Evolutionary conservation across 2,888 invertebrate species (phyloP).

Genomic region (Deilephila elpenor): DNA sequence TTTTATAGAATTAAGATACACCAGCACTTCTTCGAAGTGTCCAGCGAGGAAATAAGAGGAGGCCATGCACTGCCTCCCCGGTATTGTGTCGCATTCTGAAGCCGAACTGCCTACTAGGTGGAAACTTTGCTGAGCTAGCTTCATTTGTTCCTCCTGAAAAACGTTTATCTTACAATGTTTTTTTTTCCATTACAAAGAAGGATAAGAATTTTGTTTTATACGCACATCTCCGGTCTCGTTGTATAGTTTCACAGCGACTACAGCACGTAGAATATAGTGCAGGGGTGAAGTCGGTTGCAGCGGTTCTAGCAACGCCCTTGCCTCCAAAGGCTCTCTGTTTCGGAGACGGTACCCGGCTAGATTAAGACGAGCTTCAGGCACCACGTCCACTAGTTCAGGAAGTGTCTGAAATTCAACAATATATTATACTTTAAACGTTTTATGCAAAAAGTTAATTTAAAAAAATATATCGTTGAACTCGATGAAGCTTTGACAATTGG

Average conservation of each 20-base stretch:
- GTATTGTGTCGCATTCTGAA: conserved; percentile 98
- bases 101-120: conserved; percentile 98
- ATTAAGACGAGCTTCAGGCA: conserved; percentile 98
- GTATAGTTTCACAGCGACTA: conserved; percentile 96
- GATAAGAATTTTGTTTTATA: too few relatives aligned
- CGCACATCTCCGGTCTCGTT: conserved; percentile 95
- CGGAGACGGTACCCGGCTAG: conserved; percentile 97
- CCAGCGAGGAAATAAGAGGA: conserved; percentile 97
- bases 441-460: too few relatives aligned
- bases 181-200: too few relatives aligned
- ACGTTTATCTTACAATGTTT: neutral
- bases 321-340: conserved; percentile 94
- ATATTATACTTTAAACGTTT: too few relatives aligned
- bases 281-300: conserved; percentile 96
- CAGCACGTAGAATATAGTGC: conserved; percentile 98
- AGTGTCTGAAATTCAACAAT: conserved; percentile 78
- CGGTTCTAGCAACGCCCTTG: conserved; percentile 94
- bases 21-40: conserved; percentile 98
- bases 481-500: neutral
- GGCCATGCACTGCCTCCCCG: conserved; percentile 99
- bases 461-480: too few relatives aligned
- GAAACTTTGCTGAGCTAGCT: conserved; percentile 97
- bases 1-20: conserved; percentile 98
- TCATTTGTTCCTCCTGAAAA: conserved; percentile 94
- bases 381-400: conserved; percentile 96